Evolutionary conservation across 2,797 vertebrate species (phyloP).

Genomic region (Periophthalmus magnuspinnatus): DNA sequence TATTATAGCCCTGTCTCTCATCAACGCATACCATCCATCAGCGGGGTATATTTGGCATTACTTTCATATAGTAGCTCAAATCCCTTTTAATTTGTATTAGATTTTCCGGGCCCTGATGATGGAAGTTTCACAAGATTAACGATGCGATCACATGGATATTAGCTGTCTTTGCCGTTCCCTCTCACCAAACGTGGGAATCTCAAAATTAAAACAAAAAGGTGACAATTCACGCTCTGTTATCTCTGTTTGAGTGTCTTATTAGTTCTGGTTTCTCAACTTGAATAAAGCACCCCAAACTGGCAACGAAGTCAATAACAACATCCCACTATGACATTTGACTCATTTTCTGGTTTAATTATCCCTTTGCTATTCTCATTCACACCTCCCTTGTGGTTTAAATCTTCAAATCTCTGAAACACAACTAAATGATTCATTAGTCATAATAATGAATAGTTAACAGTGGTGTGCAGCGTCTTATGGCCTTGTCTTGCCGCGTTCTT

Average conservation of each 20-base stretch:
- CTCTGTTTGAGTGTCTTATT: slow-evolving; percentile 22
- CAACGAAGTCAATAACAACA: slow-evolving; percentile 32
- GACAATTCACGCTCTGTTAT: slow-evolving; percentile 16
- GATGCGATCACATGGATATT: slow-evolving; percentile 2
- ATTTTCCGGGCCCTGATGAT: slow-evolving; percentile 6
- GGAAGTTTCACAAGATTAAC: slow-evolving; percentile 9
- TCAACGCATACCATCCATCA: background rate
- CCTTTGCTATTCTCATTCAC: slow-evolving; percentile 42
- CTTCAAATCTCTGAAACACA: slow-evolving; percentile 60
- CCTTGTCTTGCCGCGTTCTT: slow-evolving; percentile 54
- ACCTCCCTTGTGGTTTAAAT: slow-evolving; percentile 31
- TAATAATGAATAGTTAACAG: slow-evolving; percentile 67
- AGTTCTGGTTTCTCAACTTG: slow-evolving; percentile 20
- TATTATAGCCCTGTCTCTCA: slow-evolving; percentile 15
- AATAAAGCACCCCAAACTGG: slow-evolving; percentile 28
- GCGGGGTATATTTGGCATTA: background rate
- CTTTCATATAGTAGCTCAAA: slow-evolving; percentile 3
- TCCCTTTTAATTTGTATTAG: slow-evolving; percentile 6
- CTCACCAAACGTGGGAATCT: background rate
- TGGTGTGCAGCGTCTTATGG: slow-evolving; percentile 56
- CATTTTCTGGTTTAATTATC: slow-evolving; percentile 47
- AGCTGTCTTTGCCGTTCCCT: background rate
- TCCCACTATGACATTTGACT: slow-evolving; percentile 46
- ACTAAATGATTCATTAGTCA: slow-evolving; percentile 68
- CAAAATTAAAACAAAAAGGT: slow-evolving; percentile 13